A percentile compares a stretch with the other conserved stretches of the same genome.
Conservation (phyloP, 2,888 invertebrate genomes). For the Clitarchus hookeri region DNA sequence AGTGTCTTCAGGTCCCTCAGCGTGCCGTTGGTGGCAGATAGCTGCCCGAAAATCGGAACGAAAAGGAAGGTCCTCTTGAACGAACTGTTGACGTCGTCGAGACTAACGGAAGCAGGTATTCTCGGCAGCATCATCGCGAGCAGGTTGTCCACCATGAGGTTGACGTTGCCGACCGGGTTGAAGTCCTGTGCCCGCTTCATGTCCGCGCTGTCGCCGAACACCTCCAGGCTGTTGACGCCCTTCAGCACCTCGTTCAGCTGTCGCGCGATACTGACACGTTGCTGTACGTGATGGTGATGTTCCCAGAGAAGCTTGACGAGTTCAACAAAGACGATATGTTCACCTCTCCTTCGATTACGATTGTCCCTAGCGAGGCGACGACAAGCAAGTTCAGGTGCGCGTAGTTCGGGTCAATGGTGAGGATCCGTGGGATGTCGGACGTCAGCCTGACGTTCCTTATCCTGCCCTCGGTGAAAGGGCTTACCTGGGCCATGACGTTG, state of each 20-base stretch:
- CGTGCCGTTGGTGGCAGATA: neutral
- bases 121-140: neutral
- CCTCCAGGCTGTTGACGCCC: neutral
- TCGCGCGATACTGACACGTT: neutral
- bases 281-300: neutral
- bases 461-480: neutral
- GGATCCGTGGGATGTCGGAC: neutral
- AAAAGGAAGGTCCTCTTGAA: neutral
- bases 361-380: neutral
- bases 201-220: neutral
- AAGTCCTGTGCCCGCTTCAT: neutral
- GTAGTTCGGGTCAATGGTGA: neutral
- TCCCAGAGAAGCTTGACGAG: neutral
- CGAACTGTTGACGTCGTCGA: neutral
- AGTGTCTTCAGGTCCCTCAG: neutral
- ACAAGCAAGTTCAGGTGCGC: neutral
- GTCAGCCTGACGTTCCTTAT: neutral
- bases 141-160: neutral
- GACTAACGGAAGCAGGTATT: neutral
- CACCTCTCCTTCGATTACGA: neutral
- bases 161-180: neutral
- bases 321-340: neutral
- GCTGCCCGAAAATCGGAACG: neutral
- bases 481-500: neutral
- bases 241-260: neutral